Percentiles rank a stretch among this genome's conserved stretches.
phyloP scores from a whole-genome alignment of 2,888 invertebrate genomes.

The Melinopterus prodromus region DNA sequence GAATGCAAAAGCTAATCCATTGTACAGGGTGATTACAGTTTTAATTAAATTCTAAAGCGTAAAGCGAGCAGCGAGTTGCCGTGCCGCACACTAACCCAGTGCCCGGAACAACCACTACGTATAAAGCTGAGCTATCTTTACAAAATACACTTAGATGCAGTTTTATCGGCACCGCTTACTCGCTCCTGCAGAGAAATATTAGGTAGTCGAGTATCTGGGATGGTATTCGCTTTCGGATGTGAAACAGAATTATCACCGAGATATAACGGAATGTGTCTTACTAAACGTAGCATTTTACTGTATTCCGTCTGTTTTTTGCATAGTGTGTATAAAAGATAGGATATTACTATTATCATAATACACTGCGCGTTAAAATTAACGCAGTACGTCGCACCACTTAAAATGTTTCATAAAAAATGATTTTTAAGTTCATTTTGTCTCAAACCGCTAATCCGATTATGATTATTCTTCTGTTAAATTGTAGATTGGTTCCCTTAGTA shows the following conservation, averaged over 20 bases:
- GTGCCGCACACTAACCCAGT: not conserved
- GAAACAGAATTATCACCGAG: too few relatives aligned
- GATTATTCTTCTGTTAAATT: too few relatives aligned
- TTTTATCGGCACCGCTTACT: not conserved
- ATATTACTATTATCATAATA: not conserved
- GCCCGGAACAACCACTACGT: not conserved
- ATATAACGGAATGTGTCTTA: not conserved
- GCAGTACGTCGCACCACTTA: too few relatives aligned
- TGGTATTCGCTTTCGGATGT: not conserved
- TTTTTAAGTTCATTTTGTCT: too few relatives aligned
- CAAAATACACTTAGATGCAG: not conserved
- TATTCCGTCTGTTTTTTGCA: not conserved
- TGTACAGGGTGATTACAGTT: not conserved
- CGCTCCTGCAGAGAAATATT: not conserved
- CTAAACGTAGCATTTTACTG: not conserved
- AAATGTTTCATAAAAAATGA: too few relatives aligned
- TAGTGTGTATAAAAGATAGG: not conserved
- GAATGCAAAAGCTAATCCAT: not conserved
- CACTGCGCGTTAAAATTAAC: too few relatives aligned
- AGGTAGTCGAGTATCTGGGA: not conserved
- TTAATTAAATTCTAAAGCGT: not conserved
- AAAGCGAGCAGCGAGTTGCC: not conserved
- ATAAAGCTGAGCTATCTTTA: not conserved
- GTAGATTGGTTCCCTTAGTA: too few relatives aligned
- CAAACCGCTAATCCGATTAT: too few relatives aligned